Percentiles rank a stretch among this genome's conserved stretches.
Evolutionary conservation across 2,888 invertebrate species (phyloP).

Genomic region (Ferrisia virgata): DNA sequence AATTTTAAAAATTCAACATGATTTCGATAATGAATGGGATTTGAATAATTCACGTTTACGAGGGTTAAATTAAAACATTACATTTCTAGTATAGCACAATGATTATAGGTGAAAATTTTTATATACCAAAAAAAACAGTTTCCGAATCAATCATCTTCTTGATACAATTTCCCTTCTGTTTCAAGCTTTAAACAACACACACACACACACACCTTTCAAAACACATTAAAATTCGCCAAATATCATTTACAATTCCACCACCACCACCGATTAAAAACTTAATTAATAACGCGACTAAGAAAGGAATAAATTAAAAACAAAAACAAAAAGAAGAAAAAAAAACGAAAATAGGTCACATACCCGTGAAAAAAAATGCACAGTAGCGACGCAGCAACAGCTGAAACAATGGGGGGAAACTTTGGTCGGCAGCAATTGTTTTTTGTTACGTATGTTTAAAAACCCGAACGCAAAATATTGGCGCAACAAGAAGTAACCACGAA

Average conservation of each 20-base stretch:
- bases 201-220: background rate
- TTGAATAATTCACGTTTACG: background rate
- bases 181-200: background rate
- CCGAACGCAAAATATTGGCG: slow-evolving; percentile 14
- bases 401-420: background rate
- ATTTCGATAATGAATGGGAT: background rate
- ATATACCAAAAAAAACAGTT: background rate
- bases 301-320: background rate
- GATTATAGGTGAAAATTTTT: background rate
- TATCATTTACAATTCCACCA: background rate
- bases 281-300: too few species aligned
- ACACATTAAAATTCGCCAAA: background rate
- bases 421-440: background rate
- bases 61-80: background rate
- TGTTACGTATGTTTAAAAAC: background rate
- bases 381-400: background rate
- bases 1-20: background rate
- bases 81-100: background rate
- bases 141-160: background rate
- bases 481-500: slow-evolving; percentile 26
- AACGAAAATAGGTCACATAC: slow-evolving; percentile 14
- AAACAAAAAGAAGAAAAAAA: background rate
- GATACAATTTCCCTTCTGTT: background rate
- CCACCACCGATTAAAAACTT: too few species aligned
- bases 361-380: background rate